A percentile compares a stretch with the other conserved stretches of the same genome.
Evolutionary conservation across 1,140 invertebrate species (phyloP).

Genomic region (Gonioctena quinquepunctata): DNA sequence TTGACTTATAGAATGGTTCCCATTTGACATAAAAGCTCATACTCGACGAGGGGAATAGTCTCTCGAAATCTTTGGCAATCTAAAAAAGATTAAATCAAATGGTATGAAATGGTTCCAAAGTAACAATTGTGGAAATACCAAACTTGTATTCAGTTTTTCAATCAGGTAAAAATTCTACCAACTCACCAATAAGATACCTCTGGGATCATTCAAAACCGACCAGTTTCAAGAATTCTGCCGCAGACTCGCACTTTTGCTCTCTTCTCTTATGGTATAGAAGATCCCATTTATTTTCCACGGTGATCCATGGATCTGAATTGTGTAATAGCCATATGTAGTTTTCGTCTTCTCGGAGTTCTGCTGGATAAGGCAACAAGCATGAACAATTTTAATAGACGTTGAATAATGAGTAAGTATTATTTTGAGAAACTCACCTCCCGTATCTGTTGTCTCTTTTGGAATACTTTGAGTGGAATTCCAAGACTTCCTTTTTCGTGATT

Average conservation of each 20-base stretch:
- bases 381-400: too few relatives aligned
- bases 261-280: too few relatives aligned
- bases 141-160: not conserved
- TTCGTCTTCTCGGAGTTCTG: too few relatives aligned
- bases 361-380: too few relatives aligned
- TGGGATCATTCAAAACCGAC: not conserved
- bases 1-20: not conserved
- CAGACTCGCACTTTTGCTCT: too few relatives aligned
- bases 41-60: not conserved
- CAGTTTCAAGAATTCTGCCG: not conserved
- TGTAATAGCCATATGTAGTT: too few relatives aligned
- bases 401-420: too few relatives aligned
- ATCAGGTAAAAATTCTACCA: not conserved
- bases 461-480: not conserved
- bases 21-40: not conserved
- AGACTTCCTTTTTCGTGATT: not conserved
- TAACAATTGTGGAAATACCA: not conserved
- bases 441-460: too few relatives aligned
- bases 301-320: too few relatives aligned
- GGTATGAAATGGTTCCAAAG: not conserved
- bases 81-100: not conserved
- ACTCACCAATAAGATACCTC: not conserved
- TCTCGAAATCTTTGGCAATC: not conserved
- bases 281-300: too few relatives aligned
- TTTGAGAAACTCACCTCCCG: too few relatives aligned